Evolutionary conservation across 2,113 vertebrate genomes (phyloP).

Genomic region (Ceratotherium simum): DNA sequence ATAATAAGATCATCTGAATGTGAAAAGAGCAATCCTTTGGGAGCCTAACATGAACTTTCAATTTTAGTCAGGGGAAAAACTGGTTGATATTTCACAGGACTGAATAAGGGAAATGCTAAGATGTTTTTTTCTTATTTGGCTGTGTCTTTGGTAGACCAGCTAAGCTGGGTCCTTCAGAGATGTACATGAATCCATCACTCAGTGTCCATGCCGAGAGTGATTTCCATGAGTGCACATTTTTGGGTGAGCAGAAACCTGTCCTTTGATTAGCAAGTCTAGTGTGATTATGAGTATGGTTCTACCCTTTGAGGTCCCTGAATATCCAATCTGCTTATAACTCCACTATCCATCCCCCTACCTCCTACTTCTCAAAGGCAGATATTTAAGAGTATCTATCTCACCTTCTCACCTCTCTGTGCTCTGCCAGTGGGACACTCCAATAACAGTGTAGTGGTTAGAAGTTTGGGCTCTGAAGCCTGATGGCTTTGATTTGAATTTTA

Average conservation of each 20-base stretch:
- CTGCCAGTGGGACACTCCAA: not conserved
- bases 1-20: not conserved
- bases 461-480: not conserved
- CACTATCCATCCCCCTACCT: not conserved
- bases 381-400: not conserved
- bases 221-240: not conserved
- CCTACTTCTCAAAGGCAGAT: not conserved
- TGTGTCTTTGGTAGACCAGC: not conserved
- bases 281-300: not conserved
- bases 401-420: not conserved
- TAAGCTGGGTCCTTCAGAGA: not conserved
- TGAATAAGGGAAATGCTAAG: not conserved
- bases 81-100: not conserved
- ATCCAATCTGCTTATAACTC: not conserved
- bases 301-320: not conserved
- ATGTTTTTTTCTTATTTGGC: not conserved
- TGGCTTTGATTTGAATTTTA: constrained; percentile 6
- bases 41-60: not conserved
- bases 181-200: not conserved
- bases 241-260: not conserved
- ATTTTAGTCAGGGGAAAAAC: not conserved
- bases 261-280: not conserved
- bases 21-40: not conserved
- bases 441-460: not conserved
- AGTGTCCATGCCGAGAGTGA: not conserved